Percentiles rank a stretch among this genome's conserved stretches.
Conservation (phyloP, 2,888 invertebrate genomes). For the Agonopterix subpropinquella region DNA sequence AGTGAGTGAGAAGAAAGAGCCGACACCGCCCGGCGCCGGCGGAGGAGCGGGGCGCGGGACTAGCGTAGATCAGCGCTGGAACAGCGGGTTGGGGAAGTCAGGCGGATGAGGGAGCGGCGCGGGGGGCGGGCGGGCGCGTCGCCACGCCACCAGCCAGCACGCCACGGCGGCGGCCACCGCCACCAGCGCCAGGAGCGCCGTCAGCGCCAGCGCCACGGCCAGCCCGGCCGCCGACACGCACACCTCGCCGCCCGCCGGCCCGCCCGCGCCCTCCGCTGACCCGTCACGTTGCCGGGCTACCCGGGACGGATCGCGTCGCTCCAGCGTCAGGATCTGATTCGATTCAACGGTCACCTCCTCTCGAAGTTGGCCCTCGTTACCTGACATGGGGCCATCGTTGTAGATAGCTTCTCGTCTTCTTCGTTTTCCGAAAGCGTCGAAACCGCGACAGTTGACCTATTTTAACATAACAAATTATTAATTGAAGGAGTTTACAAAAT, state of each 20-base stretch:
- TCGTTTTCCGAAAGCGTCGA: conserved; percentile 91
- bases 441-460: conserved; percentile 91
- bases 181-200: conserved; percentile 92
- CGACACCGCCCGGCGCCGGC: conserved; percentile 73
- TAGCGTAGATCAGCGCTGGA: conserved; percentile 72
- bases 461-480: background rate
- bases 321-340: conserved; percentile 92
- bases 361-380: conserved; percentile 87
- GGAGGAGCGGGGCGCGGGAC: conserved; percentile 68
- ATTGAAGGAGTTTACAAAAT: too few species aligned
- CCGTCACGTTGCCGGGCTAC: conserved; percentile 87
- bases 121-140: conserved; percentile 89
- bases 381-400: conserved; percentile 69
- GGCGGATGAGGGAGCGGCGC: conserved; percentile 96
- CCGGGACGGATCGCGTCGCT: conserved; percentile 86
- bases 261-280: conserved; percentile 80
- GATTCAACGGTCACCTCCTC: conserved; percentile 96
- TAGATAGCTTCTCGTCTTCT: conserved; percentile 78
- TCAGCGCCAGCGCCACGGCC: conserved; percentile 93
- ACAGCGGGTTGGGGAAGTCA: conserved; percentile 95
- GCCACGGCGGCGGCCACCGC: conserved; percentile 96
- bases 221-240: conserved; percentile 96
- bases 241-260: conserved; percentile 81
- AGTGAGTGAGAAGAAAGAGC: conserved; percentile 63
- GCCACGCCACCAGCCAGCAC: conserved; percentile 96